phyloP scores from a whole-genome alignment of 2,888 invertebrate genomes.

The Artemia sinica region DNA sequence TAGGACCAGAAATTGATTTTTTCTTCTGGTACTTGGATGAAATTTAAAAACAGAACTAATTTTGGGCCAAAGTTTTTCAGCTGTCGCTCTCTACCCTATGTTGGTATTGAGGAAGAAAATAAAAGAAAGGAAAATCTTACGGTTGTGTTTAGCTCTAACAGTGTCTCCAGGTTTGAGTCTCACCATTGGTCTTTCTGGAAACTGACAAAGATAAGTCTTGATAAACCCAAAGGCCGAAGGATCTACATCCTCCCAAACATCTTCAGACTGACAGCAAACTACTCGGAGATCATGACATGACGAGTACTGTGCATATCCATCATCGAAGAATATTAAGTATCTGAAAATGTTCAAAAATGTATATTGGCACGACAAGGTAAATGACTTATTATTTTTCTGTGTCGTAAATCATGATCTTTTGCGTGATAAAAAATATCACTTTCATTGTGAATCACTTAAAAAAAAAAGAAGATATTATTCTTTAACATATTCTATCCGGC shows the following conservation, averaged over 20 bases:
- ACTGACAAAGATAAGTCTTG: slow-evolving; percentile 55
- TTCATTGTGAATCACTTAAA: no score
- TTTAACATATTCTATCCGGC: no score
- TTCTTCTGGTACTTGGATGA: no score
- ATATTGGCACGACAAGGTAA: no score
- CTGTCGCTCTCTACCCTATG: neutral
- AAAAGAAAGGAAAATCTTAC: slow-evolving; percentile 35
- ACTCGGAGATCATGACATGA: slow-evolving; percentile 42
- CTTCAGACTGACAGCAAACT: slow-evolving; percentile 41
- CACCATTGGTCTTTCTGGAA: slow-evolving; percentile 79
- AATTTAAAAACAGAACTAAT: neutral
- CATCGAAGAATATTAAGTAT: slow-evolving; percentile 80
- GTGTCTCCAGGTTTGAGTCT: slow-evolving; percentile 56
- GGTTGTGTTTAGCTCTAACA: slow-evolving; percentile 71
- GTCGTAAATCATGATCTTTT: no score
- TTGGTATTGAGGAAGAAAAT: slow-evolving; percentile 20
- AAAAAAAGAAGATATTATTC: no score
- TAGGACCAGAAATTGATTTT: no score
- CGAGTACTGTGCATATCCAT: slow-evolving; percentile 77
- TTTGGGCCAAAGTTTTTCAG: slow-evolving; percentile 12
- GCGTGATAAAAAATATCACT: no score
- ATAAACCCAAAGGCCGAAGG: slow-evolving; percentile 65
- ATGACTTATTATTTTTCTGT: no score
- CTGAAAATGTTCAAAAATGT: slow-evolving; percentile 33
- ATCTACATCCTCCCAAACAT: slow-evolving; percentile 78